phyloP scores from a whole-genome alignment of 2,113 vertebrate genomes.

The Fulmarus glacialis region DNA sequence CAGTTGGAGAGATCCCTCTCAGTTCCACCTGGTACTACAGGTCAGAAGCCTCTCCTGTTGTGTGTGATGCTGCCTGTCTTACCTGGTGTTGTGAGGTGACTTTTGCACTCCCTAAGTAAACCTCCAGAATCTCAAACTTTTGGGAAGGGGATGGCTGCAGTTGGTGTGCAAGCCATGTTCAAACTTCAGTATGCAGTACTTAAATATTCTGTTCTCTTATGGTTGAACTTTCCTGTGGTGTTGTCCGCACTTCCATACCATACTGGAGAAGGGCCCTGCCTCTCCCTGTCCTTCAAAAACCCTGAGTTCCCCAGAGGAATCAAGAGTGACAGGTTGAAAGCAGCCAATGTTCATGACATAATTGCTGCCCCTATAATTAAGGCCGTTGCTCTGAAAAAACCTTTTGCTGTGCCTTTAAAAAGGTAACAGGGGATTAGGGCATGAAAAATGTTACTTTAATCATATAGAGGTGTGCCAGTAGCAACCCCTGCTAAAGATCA shows the following conservation, averaged over 20 bases:
- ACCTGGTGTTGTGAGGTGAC: rapidly evolving
- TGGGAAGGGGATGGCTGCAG: not conserved
- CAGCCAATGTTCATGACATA: not conserved
- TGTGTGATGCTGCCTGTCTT: not conserved
- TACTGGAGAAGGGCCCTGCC: not conserved
- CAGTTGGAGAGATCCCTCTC: constrained; percentile 91
- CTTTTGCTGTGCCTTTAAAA: not conserved
- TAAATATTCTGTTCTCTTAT: rapidly evolving
- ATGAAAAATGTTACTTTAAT: not conserved
- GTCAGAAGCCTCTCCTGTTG: constrained; percentile 67
- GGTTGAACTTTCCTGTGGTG: not conserved
- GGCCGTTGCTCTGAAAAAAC: not conserved
- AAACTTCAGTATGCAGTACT: rapidly evolving
- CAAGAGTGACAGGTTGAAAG: not conserved
- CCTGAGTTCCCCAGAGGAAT: rapidly evolving
- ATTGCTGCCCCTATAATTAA: not conserved
- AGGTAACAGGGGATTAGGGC: not conserved
- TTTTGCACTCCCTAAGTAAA: not conserved
- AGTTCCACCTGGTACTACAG: constrained; percentile 88
- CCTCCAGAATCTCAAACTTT: not conserved
- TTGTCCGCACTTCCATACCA: not conserved
- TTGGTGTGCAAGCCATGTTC: not conserved
- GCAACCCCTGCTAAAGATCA: not conserved
- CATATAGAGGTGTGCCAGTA: not conserved
- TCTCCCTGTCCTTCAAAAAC: not conserved